phyloP scores from a whole-genome alignment of 2,888 invertebrate species.

The Acleris laterana region DNA sequence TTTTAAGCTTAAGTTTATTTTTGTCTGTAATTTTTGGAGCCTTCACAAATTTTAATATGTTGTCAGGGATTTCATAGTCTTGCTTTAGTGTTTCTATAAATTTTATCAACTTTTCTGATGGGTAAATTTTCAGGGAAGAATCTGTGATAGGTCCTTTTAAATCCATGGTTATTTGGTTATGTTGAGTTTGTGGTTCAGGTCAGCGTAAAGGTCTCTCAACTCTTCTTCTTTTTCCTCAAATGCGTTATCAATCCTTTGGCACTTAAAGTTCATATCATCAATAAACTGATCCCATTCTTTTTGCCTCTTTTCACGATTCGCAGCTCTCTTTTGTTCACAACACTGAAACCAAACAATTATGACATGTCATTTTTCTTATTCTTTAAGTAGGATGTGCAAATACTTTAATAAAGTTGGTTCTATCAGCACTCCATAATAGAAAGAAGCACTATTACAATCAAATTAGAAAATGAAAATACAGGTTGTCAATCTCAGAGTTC shows the following conservation, averaged over 20 bases:
- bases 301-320: constrained; percentile 65
- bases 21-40: constrained; percentile 46
- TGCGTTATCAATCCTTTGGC: constrained; percentile 89
- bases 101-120: constrained; percentile 83
- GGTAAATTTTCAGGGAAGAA: constrained; percentile 86
- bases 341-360: constrained; percentile 49
- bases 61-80: constrained; percentile 77
- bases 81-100: constrained; percentile 81
- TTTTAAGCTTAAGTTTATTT: constrained; percentile 42
- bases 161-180: constrained; percentile 81
- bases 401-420: too few relatives aligned
- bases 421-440: too few relatives aligned
- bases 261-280: constrained; percentile 90
- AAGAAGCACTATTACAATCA: too few relatives aligned
- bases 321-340: constrained; percentile 54
- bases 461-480: too few relatives aligned
- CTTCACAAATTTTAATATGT: constrained; percentile 68
- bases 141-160: constrained; percentile 86
- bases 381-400: too few relatives aligned
- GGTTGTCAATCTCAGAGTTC: too few relatives aligned
- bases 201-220: constrained; percentile 88
- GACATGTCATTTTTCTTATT: too few relatives aligned
- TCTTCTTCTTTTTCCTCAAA: constrained; percentile 92
- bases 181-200: constrained; percentile 89
- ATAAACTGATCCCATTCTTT: constrained; percentile 90